These are phyloP conservation scores for Loripinus fragilis DNA, from an alignment of 2,888 invertebrate genomes.

Conservation along the genomic window DNA sequence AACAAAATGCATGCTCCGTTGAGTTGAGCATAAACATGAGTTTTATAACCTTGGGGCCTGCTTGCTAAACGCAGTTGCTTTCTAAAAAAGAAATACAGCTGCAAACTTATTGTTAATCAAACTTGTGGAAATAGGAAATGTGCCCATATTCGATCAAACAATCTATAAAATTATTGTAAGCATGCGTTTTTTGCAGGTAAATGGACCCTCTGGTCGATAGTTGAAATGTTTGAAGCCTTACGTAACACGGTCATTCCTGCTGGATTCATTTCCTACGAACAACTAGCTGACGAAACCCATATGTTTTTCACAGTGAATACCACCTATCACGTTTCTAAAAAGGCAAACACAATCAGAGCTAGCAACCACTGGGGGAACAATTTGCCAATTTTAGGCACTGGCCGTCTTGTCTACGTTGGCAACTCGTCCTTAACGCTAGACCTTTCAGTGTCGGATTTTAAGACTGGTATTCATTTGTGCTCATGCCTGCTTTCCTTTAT, in stretches of 20 bases:
- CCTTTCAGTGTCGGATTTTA: neutral
- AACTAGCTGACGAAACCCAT: slow-evolving; percentile 23
- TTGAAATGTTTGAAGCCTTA: slow-evolving; percentile 38
- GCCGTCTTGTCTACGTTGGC: slow-evolving; percentile 14
- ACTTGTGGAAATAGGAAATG: too few relatives aligned
- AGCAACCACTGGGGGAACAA: slow-evolving; percentile 2
- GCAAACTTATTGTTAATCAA: too few relatives aligned
- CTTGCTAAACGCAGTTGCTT: too few relatives aligned
- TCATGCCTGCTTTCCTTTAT: slow-evolving; percentile 6
- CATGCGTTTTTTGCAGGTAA: slow-evolving; percentile 34
- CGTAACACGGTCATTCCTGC: slow-evolving; percentile 38
- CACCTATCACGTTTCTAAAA: neutral
- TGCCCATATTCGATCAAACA: too few relatives aligned
- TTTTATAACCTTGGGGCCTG: too few relatives aligned
- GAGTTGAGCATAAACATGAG: too few relatives aligned
- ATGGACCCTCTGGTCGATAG: slow-evolving; percentile 43
- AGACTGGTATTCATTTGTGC: neutral
- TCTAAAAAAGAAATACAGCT: too few relatives aligned
- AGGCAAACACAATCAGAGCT: slow-evolving; percentile 27
- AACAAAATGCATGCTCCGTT: too few relatives aligned
- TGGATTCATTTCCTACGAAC: slow-evolving; percentile 30
- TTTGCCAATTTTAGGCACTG: neutral
- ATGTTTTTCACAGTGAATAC: slow-evolving; percentile 41
- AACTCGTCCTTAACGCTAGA: slow-evolving; percentile 21
- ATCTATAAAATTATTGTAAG: too few relatives aligned